phyloP scores from a whole-genome alignment of 2,888 invertebrate genomes.

The Villa cingulata region DNA sequence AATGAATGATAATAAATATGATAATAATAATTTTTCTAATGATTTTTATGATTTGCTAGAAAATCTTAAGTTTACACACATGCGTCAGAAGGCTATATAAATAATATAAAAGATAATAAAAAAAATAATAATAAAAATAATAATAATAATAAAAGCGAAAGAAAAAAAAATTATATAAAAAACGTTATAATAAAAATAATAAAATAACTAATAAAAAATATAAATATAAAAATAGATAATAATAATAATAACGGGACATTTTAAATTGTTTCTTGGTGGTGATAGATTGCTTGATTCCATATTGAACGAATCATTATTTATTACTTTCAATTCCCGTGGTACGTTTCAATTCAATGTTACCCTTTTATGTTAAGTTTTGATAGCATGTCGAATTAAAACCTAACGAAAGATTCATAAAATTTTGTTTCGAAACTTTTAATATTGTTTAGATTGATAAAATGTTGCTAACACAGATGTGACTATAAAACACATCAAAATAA shows the following conservation, averaged over 20 bases:
- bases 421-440: too few relatives aligned
- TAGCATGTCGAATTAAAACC: too few relatives aligned
- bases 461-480: too few relatives aligned
- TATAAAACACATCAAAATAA: too few relatives aligned
- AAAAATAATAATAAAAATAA: conserved; percentile 7
- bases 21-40: not conserved
- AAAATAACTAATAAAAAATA: not conserved
- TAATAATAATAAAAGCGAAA: conserved; percentile 1
- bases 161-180: not conserved
- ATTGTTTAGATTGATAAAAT: too few relatives aligned
- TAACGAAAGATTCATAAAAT: too few relatives aligned
- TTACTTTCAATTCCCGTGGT: too few relatives aligned
- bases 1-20: too few relatives aligned
- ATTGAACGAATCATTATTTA: too few relatives aligned
- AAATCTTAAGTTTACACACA: conserved; percentile 17
- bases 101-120: conserved; percentile 3
- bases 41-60: conserved; percentile 3
- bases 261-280: conserved; percentile 15
- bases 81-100: conserved; percentile 15
- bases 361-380: too few relatives aligned
- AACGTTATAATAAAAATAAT: not conserved
- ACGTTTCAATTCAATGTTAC: too few relatives aligned
- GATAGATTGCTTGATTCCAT: too few relatives aligned
- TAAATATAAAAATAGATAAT: not conserved
- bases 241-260: conserved; percentile 11